Evolutionary conservation across 1,140 invertebrate species (phyloP).

Genomic region (Anagrus nilaparvatae): DNA sequence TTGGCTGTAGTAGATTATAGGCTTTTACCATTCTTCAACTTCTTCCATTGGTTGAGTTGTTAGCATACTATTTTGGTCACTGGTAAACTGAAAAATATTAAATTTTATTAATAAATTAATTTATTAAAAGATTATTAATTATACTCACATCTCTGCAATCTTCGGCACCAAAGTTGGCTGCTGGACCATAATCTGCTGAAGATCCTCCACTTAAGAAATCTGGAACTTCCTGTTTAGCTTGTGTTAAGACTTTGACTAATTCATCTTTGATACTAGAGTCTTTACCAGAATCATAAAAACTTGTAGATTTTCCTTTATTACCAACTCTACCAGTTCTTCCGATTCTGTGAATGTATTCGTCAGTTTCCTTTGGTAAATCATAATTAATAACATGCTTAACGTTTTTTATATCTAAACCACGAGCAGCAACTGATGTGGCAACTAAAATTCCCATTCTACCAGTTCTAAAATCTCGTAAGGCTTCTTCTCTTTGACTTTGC

Average conservation of each 20-base stretch:
- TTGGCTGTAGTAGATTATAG: too few relatives aligned
- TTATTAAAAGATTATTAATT: slow-evolving; percentile 7
- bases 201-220: slow-evolving; percentile 44
- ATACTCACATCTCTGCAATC: slow-evolving; percentile 41
- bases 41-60: slow-evolving; percentile 5
- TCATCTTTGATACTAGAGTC: slow-evolving; percentile 53
- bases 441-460: slow-evolving; percentile 70
- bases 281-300: slow-evolving; percentile 64
- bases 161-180: slow-evolving; percentile 40
- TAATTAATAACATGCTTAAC: slow-evolving; percentile 87
- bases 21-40: slow-evolving; percentile 6
- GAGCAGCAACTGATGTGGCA: slow-evolving; percentile 86
- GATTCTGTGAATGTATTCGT: slow-evolving; percentile 93
- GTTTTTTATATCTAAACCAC: slow-evolving; percentile 78
- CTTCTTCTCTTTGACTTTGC: slow-evolving; percentile 82
- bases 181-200: slow-evolving; percentile 31
- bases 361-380: slow-evolving; percentile 77
- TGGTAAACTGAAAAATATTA: slow-evolving; percentile 9
- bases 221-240: slow-evolving; percentile 53
- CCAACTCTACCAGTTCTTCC: slow-evolving; percentile 90
- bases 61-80: not conserved
- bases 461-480: slow-evolving; percentile 70
- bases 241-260: slow-evolving; percentile 61
- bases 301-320: slow-evolving; percentile 79
- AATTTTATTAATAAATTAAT: slow-evolving; percentile 4